Evolutionary conservation across 2,113 vertebrate species (phyloP), one percentile per base, ranked within the genome.

Genomic region (Cryptomyrus ogoouensis): DNA sequence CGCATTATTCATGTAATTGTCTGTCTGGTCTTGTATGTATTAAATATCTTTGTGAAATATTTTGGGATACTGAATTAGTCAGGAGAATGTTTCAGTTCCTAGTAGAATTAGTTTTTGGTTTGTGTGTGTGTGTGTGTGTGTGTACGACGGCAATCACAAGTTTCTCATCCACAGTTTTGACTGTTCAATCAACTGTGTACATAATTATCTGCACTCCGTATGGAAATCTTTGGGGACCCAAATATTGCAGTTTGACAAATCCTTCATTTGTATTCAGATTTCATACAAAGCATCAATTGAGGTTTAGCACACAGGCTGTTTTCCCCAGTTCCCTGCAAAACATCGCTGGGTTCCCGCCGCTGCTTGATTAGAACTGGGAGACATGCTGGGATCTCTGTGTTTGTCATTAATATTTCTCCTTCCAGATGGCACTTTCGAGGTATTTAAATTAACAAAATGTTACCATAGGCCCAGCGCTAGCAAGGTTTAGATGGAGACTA

Each of bases 231-330:
- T 92, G 94, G 95, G 95, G 95, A 95, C 94, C 95, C 94, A 95
- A 96, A 95, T 95, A 95, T 95, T 95, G 94, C 94, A 93, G 94
- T 96, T 96, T 95, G 95, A 96, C 95, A 96, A 95, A 96, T 95
- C 95, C 94, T 94, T 95, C 95, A 96, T 96, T 96, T 96, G 95
- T 95, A 96, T 96, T 96, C 95, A 94, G 93, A 93, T 74, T 90
- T 95, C 94, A 94, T 93, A 95, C 95, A 96, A 96, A 96, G 27
- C 62, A 70, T 95, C 95, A 95, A 95, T 96, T 93, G 94, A 93
- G 94, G 93, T 95, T 95, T 94, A 94, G 93, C 94, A 93, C 92
- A 93, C 94, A 93, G 89, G 91, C 94, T 92, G 91, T 93, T 90
- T 89, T 89, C 89, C 92, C 88, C 90, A 89, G 90, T 92, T 93